Conservation (phyloP, 2,888 invertebrate genomes). For the Parnassius apollo region DNA sequence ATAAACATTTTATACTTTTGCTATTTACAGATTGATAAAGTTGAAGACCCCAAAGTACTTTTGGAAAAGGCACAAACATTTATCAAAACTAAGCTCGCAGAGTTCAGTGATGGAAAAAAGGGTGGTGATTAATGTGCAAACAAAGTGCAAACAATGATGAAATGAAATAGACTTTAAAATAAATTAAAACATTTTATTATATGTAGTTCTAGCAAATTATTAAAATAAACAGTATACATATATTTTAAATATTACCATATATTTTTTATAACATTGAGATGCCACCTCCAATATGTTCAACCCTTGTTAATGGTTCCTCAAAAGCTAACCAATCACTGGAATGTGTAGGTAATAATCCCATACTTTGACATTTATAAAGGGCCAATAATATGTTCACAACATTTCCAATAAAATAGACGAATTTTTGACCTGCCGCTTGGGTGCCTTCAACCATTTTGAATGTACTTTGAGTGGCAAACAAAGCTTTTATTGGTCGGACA, state of each 20-base stretch:
- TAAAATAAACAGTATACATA: conserved; percentile 47
- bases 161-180: conserved; percentile 39
- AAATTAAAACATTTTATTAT: conserved; percentile 41
- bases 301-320: conserved; percentile 92
- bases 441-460: conserved; percentile 97
- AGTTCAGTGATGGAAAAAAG: conserved; percentile 64
- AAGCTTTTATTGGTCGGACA: conserved; percentile 96
- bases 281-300: conserved; percentile 94
- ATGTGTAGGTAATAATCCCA: conserved; percentile 98
- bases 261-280: conserved; percentile 79
- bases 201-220: conserved; percentile 45
- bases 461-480: conserved; percentile 93
- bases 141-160: conserved; percentile 23
- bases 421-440: conserved; percentile 93
- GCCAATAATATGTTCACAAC: conserved; percentile 94
- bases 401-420: conserved; percentile 96
- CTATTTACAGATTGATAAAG: conserved; percentile 87
- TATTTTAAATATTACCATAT: conserved; percentile 35
- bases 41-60: conserved; percentile 90
- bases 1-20: neutral
- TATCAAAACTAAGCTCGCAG: conserved; percentile 83
- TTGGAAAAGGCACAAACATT: conserved; percentile 86
- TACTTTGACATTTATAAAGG: conserved; percentile 98
- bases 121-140: conserved; percentile 43
- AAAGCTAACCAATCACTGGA: conserved; percentile 99